Evolutionary conservation across 2,888 invertebrate species (phyloP), one percentile per base, ranked within the genome.

Genomic region (Cataglyphis cursor): DNA sequence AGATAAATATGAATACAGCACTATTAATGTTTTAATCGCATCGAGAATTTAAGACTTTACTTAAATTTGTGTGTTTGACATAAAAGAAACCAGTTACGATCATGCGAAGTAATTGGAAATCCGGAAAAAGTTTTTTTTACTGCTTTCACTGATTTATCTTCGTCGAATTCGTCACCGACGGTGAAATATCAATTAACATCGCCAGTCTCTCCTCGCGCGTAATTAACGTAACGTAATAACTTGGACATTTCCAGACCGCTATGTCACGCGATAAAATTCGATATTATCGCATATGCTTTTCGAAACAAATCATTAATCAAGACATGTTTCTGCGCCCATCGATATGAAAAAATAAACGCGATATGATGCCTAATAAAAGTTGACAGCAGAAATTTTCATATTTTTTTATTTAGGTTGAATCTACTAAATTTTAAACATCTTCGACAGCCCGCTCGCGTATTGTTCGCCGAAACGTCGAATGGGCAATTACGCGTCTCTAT

Each of bases 111-210:
- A 18, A 12, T 75, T 38, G 65, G 75, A 65, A 76, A 64, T 38
- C 9, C 28, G 15, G 24, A 18, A 57, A 24, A 51, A 54, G 28
- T 76, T 54, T 24, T 48, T 48, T 48, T 54, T 66, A 68, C 41
- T 68, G 57, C 57, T 76, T 66, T 76, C 76, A 68, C 76, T 66
- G 57, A 76, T 57, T 66, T 76, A 66, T 66, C 66, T 66, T 38
- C 35, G 66, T 54, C 66, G 57, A 76, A 38, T 76, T 48, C n/a
- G 51, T 51, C 38, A 28, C 28, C n/a, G 66, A n/a, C 54, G 21
- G 38, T 72, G 80, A 80, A 80, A 44, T 73, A 59, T 80, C 35
- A 61, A 72, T 80, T 80, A 70, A 51, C 48, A 21, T 73, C 44
- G 61, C 44, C 61, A 10, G 51, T 35, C 21, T 44, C 28, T 8